phyloP scores from a whole-genome alignment of 2,888 invertebrate species.

The Stenolophus ochropezus region DNA sequence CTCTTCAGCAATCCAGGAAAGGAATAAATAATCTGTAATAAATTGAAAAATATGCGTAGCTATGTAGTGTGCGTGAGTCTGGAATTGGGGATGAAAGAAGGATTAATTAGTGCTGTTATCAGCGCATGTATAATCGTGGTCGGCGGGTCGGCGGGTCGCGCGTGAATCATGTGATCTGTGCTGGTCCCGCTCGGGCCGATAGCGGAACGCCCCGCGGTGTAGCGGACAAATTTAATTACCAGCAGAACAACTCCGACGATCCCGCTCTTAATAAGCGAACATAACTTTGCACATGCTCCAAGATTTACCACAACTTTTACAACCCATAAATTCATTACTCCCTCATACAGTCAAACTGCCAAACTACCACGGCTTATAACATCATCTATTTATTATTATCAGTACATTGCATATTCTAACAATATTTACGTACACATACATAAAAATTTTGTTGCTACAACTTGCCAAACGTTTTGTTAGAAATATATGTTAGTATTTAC shows the following conservation, averaged over 20 bases:
- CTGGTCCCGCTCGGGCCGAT: neutral
- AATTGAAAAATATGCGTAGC: no score
- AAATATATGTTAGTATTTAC: no score
- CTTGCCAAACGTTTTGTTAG: no score
- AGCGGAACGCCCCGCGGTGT: conserved; percentile 41
- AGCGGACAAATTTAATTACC: conserved; percentile 51
- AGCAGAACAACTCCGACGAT: conserved; percentile 36
- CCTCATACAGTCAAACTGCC: neutral
- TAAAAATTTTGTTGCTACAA: no score
- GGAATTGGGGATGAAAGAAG: neutral
- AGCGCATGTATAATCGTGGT: neutral
- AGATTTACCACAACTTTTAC: conserved; percentile 7
- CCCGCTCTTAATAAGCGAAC: conserved; percentile 37
- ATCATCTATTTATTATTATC: no score
- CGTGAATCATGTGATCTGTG: neutral
- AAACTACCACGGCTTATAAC: neutral
- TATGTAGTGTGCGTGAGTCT: no score
- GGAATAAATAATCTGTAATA: no score
- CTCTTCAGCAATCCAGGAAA: no score
- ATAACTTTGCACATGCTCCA: conserved; percentile 39
- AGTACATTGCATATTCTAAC: no score
- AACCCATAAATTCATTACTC: conserved; percentile 13
- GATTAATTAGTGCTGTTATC: neutral
- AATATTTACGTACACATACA: no score
- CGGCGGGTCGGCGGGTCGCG: neutral